Evolutionary conservation across 2,797 vertebrate species (phyloP), one percentile per base, ranked within the genome.

Genomic region (Euthynnus affinis): DNA sequence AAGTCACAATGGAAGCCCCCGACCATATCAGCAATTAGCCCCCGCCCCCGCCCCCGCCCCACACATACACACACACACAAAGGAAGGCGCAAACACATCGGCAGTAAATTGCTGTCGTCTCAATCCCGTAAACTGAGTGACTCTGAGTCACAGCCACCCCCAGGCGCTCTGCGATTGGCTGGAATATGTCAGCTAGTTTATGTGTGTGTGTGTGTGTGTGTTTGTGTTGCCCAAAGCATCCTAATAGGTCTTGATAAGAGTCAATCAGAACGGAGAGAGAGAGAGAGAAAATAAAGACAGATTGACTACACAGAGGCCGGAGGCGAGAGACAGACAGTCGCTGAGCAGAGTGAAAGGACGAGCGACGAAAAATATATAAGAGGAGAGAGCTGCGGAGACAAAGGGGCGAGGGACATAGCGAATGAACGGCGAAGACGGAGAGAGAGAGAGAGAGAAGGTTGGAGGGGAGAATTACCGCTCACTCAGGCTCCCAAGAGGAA

Each of bases 171-270:
- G 42, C 71, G 88, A 87, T 87, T 89, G 88, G 89, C 71, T 78
- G 63, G 14, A n/a, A 84, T 55, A 63, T 6, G 23, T 65, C 63
- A 74, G 62, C 3, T 4, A 58, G 12, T 64, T n/a, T n/a, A 78
- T 56, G 40, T 59, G 17, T 61, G 77, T 64, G 73, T 59, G 73
- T 59, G 71, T 59, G 70, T 40, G 58, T 42, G 55, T 65, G 63
- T 10, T 15, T 27, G 40, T 3, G 55, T 44, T 34, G 78, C 84
- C 79, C 0, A 22, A 55, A 85, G 89, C 77, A 20, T 66, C 44
- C 46, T 84, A 86, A 91, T 86, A 76, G 81, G 74, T 83, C 82
- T 81, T 86, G 87, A 90, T 91, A 80, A 90, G 81, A 89, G 71
- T 88, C 85, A 81, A 90, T 88, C 82, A 82, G 60, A 71, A 46